These are phyloP conservation scores for Onychorhynchus coronatus DNA, from an alignment of 2,113 vertebrate species.

Conservation along the genomic window DNA sequence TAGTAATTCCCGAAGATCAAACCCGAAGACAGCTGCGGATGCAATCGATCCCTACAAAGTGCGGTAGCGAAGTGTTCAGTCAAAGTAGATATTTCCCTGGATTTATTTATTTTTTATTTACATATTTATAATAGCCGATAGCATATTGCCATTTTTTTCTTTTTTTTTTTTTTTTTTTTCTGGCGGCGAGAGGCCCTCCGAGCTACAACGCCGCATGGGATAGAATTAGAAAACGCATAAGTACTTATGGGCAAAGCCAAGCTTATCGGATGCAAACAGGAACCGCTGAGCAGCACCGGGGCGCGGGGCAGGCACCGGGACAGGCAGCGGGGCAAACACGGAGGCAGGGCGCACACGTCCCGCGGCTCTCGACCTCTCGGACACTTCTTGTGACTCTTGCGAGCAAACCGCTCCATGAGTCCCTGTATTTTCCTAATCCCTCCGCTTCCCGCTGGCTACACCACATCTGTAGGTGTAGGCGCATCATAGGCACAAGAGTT, in stretches of 20 bases:
- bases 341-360: neutral
- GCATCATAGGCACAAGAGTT: neutral
- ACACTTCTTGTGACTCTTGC: neutral
- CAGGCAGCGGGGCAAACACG: neutral
- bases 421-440: neutral
- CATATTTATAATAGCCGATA: neutral
- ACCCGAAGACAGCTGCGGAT: neutral
- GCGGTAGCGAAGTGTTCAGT: neutral
- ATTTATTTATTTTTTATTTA: neutral
- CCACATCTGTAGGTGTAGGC: neutral
- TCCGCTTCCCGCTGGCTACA: neutral
- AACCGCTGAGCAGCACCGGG: neutral
- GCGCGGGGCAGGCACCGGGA: neutral
- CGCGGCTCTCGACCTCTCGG: neutral
- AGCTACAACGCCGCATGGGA: neutral
- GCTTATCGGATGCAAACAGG: neutral
- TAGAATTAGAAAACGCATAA: neutral
- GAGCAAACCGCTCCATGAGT: neutral
- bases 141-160: neutral
- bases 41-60: neutral
- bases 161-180: rapidly evolving
- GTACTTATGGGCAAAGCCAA: neutral
- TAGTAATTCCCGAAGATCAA: neutral
- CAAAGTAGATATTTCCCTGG: neutral
- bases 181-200: neutral